Percentiles rank a stretch among this genome's conserved stretches.
phyloP scores from a whole-genome alignment of 1,140 invertebrate species.

The Brachionus koreanus region DNA sequence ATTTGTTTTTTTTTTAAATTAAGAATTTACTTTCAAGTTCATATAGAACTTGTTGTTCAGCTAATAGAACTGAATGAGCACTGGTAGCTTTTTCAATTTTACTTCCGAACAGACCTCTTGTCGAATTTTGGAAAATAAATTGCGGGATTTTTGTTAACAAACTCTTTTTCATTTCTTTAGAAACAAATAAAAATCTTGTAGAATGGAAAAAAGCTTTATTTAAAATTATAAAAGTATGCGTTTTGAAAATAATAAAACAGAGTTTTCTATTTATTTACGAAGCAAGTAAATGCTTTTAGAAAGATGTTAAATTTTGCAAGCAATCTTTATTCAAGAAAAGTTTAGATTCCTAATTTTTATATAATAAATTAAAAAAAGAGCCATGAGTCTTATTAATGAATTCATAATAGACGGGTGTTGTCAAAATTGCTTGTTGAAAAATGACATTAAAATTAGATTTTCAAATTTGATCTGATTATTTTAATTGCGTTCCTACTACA shows the following conservation, averaged over 20 bases:
- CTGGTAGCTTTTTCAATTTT: conserved; percentile 90
- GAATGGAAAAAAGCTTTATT: neutral
- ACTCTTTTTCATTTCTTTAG: neutral
- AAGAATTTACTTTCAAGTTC: conserved; percentile 71
- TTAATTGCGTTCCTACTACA: neutral
- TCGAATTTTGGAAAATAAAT: neutral
- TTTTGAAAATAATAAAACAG: neutral
- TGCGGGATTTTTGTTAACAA: neutral
- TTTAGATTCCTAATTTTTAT: neutral
- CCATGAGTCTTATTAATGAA: neutral
- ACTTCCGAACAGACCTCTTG: conserved; percentile 3
- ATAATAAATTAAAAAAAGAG: neutral
- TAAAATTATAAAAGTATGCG: conserved; percentile 1
- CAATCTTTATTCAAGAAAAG: neutral
- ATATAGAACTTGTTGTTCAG: conserved; percentile 88
- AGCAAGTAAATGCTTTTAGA: neutral
- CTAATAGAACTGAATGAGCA: conserved; percentile 86
- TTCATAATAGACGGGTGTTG: conserved; percentile 5
- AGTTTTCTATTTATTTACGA: neutral
- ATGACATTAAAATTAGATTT: neutral
- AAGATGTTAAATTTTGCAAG: neutral
- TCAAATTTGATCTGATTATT: neutral
- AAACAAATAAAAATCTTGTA: neutral
- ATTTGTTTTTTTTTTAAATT: neutral
- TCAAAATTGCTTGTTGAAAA: neutral